Base-by-base conservation (phyloP, 2,888 invertebrate species). In the Drosophila lacicola region DNA sequence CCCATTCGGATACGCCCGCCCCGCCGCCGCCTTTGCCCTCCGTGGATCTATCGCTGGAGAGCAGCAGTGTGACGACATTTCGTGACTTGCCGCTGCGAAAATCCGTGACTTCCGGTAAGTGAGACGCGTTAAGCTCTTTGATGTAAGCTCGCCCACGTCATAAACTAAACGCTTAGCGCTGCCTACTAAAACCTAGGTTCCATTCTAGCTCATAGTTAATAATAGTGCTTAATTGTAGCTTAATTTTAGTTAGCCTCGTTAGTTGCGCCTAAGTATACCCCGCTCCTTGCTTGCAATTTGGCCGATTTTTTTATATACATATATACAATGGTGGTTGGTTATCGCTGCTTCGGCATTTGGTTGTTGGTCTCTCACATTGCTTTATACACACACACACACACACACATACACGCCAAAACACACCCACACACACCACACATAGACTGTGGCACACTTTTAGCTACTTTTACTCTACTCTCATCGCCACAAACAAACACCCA, bases 21-120 rank as follows among this genome's bases (percentile, higher is more conserved):
- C 97, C 96, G 19, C 96, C 96, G 53, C 95, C 96, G 60, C 95
- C 96, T 55, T 93, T 97, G 82, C 96, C 96, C 53, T 95, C 96
- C 11, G 97, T 98, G 56, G 97, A 98, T 92, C 94, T 98, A 65
- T 98, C 97, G 61, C 97, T 97, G 36, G 98, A 98, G 93, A 98
- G 98, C 93, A 98, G 98, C 92, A 98, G 98, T 92, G 98, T 98
- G 74, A 97, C 98, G 58, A 97, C 97, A 70, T 95, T 98, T 88
- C 97, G 97, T 90, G 97, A 97, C 94, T 94, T 98, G 93, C 97
- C 97, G 72, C 93, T 97, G 82, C 94, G 97, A 81, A 98, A 98
- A 93, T 97, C 97, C 51, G 92, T 95, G 71, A 95, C 95, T 70
- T 95, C 95, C 88, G 95, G 95, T 95, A 91, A 90, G 92, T 83